Conservation (phyloP, 2,888 invertebrate genomes). For the Timema podura region DNA sequence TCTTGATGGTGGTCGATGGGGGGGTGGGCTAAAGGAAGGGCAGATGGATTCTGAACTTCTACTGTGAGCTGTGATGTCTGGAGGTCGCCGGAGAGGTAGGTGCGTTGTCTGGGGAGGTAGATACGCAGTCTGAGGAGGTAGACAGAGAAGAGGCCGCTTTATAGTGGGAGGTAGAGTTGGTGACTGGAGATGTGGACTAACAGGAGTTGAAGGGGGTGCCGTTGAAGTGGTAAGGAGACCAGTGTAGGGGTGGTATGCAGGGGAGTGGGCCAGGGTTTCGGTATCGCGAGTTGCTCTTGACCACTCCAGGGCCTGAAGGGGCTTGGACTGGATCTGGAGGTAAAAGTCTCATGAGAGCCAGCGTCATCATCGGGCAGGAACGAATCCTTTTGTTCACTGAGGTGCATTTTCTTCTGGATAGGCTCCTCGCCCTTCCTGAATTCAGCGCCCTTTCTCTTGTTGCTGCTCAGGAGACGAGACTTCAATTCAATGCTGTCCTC, state of each 20-base stretch:
- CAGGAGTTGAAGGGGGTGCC: constrained; percentile 37
- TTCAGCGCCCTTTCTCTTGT: constrained; percentile 65
- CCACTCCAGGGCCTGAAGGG: constrained; percentile 65
- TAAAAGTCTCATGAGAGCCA: not conserved
- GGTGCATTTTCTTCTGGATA: no score
- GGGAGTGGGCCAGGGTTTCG: not conserved
- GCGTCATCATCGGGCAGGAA: constrained; percentile 43
- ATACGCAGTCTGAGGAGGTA: not conserved
- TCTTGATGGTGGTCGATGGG: constrained; percentile 32
- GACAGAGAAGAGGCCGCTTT: constrained; percentile 29
- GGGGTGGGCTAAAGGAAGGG: constrained; percentile 37
- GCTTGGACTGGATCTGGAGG: constrained; percentile 34
- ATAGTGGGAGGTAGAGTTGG: constrained; percentile 17
- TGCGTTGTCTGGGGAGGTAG: not conserved
- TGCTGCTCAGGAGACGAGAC: constrained; percentile 51
- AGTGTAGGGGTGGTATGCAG: constrained; percentile 16
- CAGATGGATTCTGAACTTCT: constrained; percentile 24
- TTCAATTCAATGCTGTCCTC: constrained; percentile 64
- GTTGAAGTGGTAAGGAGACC: constrained; percentile 12
- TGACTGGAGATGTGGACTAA: constrained; percentile 30
- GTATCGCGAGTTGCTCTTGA: no score
- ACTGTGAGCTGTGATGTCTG: not conserved
- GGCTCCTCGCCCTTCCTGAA: constrained; percentile 56
- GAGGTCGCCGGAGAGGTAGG: not conserved
- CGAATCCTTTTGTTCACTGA: constrained; percentile 43